Evolutionary conservation across 2,797 vertebrate species (phyloP), one percentile per base, ranked within the genome.

Genomic region (Epinephelus coioides): DNA sequence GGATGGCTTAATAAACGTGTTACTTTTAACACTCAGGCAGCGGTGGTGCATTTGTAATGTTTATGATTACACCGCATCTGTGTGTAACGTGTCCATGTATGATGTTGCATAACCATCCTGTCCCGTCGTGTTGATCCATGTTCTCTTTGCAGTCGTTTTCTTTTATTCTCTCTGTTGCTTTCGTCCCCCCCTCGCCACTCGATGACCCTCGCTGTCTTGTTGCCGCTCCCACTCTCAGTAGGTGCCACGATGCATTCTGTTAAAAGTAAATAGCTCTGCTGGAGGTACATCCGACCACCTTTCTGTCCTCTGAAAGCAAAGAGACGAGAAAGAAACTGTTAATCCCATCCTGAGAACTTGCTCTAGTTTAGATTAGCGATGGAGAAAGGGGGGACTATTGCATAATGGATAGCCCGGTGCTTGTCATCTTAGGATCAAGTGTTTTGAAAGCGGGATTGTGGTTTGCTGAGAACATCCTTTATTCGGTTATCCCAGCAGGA

Each of bases 381-480:
- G 79, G 46, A 61, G 54, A 81, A 68, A 43, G 64, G n/a, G 59
- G 49, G 69, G 65, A 57, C 30, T 55, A 51, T 84, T 90, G 84
- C 76, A 74, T 89, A 90, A 89, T 83, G 76, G 67, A 81, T 78
- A 63, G 60, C 77, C 54, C 11, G 3, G 21, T 50, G 76, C 82
- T 84, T 85, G 88, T 84, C 86, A 67, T 90, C 78, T 86, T 74
- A 83, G 85, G 74, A 86, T 89, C 77, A 82, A 88, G 79, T 79
- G 86, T 82, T 83, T 88, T 78, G 76, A 81, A 89, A 83, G 83
- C n/a, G 1, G 73, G 84, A 74, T 73, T 74, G 83, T 62, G 88
- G 79, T 86, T 85, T 73, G 76, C 75, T 69, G 68, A 81, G 85
- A 89, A 86, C 69, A 76, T 78, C 46, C 78, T 69, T 80, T 72